Base-by-base conservation (phyloP, 1,140 invertebrate species). In the Sitophilus oryzae region DNA sequence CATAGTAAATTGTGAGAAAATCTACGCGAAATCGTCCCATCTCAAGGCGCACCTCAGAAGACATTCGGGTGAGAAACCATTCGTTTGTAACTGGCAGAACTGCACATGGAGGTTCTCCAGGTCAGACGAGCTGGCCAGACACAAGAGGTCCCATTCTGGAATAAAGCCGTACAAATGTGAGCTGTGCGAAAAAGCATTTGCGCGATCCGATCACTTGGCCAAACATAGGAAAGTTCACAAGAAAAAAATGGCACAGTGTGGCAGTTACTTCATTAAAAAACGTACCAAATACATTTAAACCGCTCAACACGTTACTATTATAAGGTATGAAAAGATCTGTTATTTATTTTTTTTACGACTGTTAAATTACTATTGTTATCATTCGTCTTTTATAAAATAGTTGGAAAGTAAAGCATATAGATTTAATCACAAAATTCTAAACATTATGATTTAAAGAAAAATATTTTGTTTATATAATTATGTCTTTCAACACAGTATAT, bases 11-110 rank as follows among this genome's bases (percentile, higher is more conserved):
- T 84, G 82, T 61, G 74, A 78, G 2, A 84, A 89, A 72, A 72
- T 87, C 0, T 97, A 98, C 64, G 90, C 91, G 47, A 98, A 98
- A 72, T 86, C 89, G 14, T 94, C 91, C 6, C 93, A 97, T 71
- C 77, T 97, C 16, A 94, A 96, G 67, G 93, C 94, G 1, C 95
- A 98, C 69, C 71, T 96, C 42, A 77, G 94, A 1, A 79, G 94
- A 9, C 94, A 97, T 72, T 91, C 93, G 1, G 94, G 93, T 0
- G 93, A 96, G 72, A 96, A 96, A 67, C 94, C 94, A 0, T 98
- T 96, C 66, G 76, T 77, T 3, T 90, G 87, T 69, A 88, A 85
- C 40, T 97, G 93, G 93, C 76, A 83, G 1, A 88, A 85, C n/a
- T 98, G 94, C 71, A 82, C 81, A 6, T 97, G 94, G 93, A 80